Evolutionary conservation across 2,113 vertebrate genomes (phyloP).

Genomic region (Proteles cristata): DNA sequence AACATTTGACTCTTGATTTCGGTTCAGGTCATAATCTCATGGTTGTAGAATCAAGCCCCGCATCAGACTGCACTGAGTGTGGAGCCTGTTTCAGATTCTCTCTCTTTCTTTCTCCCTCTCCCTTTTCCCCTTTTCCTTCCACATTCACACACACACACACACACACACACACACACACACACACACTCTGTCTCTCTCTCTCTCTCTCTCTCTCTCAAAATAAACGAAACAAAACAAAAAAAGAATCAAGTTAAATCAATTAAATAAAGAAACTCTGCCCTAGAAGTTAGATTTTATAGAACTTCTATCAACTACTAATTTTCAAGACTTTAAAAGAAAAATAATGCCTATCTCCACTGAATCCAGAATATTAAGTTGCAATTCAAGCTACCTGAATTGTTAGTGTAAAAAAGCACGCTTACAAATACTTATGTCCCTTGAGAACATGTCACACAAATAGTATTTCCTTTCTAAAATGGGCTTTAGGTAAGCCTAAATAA

Average conservation of each 20-base stretch:
- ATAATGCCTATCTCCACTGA: not conserved
- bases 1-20: no score
- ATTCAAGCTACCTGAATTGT: not conserved
- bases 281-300: not conserved
- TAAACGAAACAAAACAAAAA: no score
- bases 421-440: not conserved
- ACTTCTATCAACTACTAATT: not conserved
- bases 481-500: not conserved
- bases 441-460: not conserved
- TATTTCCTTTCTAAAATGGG: not conserved
- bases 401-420: not conserved
- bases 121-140: no score
- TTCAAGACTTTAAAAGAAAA: conserved; percentile 9
- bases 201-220: no score
- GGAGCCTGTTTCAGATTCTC: no score
- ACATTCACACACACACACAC: no score
- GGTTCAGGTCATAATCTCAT: no score
- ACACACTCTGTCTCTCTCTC: no score
- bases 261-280: not conserved
- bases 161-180: no score
- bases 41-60: no score
- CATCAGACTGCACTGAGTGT: no score
- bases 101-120: no score
- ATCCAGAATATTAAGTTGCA: not conserved
- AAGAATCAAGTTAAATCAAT: not conserved